phyloP scores from a whole-genome alignment of 2,888 invertebrate species.

The Brachypterus glaber region DNA sequence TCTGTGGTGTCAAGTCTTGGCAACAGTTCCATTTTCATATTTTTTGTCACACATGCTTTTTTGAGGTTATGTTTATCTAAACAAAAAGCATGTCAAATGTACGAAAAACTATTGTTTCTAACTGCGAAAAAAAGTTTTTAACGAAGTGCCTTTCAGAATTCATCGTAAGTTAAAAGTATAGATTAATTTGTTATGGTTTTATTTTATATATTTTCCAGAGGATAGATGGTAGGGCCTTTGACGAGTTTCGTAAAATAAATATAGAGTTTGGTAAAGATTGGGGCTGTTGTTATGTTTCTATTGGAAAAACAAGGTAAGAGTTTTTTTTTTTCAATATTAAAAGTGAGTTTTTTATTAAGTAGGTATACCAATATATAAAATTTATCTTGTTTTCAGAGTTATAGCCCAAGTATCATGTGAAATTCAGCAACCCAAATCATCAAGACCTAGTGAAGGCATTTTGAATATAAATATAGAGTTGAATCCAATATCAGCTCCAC shows the following conservation, averaged over 20 bases:
- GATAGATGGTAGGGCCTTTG: constrained; percentile 66
- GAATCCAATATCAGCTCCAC: constrained; percentile 75
- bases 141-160: constrained; percentile 54
- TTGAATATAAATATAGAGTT: constrained; percentile 79
- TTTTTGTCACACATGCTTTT: not conserved
- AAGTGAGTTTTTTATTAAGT: too few species aligned
- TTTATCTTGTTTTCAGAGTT: constrained; percentile 57
- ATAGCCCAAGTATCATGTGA: constrained; percentile 84
- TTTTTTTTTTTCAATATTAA: too few species aligned
- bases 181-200: not conserved
- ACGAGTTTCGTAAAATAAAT: constrained; percentile 61
- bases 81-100: constrained; percentile 42
- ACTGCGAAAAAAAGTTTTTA: constrained; percentile 62
- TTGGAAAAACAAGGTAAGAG: constrained; percentile 68
- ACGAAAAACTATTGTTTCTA: constrained; percentile 58
- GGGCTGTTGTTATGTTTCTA: constrained; percentile 67
- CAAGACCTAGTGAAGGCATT: constrained; percentile 82
- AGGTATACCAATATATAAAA: too few species aligned
- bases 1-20: too few species aligned
- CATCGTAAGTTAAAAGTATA: constrained; percentile 44
- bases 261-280: constrained; percentile 75
- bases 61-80: constrained; percentile 9
- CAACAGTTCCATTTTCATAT: too few species aligned
- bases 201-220: constrained; percentile 41
- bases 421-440: constrained; percentile 72